These are phyloP conservation scores for Agrilus biguttatus DNA, from an alignment of 2,888 invertebrate species.

Conservation along the genomic window DNA sequence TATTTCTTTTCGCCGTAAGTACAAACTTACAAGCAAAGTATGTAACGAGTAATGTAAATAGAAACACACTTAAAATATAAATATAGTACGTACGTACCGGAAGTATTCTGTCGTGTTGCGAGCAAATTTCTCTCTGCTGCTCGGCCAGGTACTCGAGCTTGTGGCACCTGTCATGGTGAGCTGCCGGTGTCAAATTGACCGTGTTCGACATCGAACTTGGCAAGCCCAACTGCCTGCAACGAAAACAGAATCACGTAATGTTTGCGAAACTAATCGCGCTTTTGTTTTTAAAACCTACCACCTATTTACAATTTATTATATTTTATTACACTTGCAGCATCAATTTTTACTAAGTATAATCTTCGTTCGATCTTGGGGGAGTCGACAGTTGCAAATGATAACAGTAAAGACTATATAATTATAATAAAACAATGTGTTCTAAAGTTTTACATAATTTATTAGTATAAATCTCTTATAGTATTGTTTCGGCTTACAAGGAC, in stretches of 20 bases:
- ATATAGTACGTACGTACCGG: constrained; percentile 34
- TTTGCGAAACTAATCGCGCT: too few species aligned
- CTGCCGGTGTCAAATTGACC: constrained; percentile 24
- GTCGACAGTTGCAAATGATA: too few species aligned
- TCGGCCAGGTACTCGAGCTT: constrained; percentile 55
- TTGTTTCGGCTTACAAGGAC: too few species aligned
- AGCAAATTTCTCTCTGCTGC: constrained; percentile 61
- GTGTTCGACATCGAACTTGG: constrained; percentile 24
- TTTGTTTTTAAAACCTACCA: too few species aligned
- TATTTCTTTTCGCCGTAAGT: neutral
- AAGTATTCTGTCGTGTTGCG: constrained; percentile 54
- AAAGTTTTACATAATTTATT: too few species aligned
- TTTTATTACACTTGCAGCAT: too few species aligned
- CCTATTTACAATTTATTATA: too few species aligned
- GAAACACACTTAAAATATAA: neutral
- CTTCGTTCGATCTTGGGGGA: too few species aligned
- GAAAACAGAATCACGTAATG: constrained; percentile 5
- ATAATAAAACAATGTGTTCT: too few species aligned
- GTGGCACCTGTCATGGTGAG: constrained; percentile 53
- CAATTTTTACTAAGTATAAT: too few species aligned
- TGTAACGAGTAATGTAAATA: neutral
- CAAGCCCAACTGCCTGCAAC: constrained; percentile 31
- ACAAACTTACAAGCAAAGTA: neutral
- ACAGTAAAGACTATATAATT: too few species aligned
- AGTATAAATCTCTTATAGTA: too few species aligned